Evolutionary conservation across 2,888 invertebrate genomes (phyloP).

Genomic region (Drosophila bunnanda): DNA sequence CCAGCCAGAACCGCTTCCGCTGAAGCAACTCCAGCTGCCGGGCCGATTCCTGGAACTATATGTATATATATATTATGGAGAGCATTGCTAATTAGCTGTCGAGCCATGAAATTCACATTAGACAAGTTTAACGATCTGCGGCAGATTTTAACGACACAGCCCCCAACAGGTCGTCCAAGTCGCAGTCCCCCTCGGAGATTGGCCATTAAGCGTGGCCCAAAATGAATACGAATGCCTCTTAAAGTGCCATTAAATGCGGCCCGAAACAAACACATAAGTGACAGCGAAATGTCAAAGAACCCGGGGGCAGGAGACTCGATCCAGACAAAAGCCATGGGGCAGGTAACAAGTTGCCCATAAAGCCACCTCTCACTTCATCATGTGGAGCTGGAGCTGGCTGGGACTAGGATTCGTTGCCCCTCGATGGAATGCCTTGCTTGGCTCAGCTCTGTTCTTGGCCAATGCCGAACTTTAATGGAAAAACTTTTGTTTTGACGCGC

Average conservation of each 20-base stretch:
- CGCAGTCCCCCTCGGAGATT: constrained; percentile 14
- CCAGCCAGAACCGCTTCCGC: constrained; percentile 38
- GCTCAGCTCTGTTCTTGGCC: constrained; percentile 41
- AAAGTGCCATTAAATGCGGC: constrained; percentile 49
- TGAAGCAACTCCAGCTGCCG: constrained; percentile 62
- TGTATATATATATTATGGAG: background rate
- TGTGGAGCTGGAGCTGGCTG: constrained; percentile 1
- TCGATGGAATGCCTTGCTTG: background rate
- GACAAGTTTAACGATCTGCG: constrained; percentile 44
- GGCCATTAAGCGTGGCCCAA: constrained; percentile 31
- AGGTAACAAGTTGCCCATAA: constrained; percentile 78
- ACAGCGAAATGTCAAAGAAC: constrained; percentile 57
- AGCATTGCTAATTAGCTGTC: constrained; percentile 60
- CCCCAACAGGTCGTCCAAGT: constrained; percentile 22
- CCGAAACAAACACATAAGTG: constrained; percentile 44
- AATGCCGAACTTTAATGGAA: constrained; percentile 78
- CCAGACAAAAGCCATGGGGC: constrained; percentile 35
- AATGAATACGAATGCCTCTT: constrained; percentile 51
- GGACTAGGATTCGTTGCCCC: constrained; percentile 26
- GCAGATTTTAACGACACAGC: constrained; percentile 35
- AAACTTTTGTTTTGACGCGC: constrained; percentile 78
- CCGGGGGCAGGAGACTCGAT: constrained; percentile 22
- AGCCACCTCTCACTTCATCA: constrained; percentile 54
- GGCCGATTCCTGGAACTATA: constrained; percentile 66
- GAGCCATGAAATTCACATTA: constrained; percentile 39